phyloP scores from a whole-genome alignment of 2,113 vertebrate genomes.

The Eptesicus fuscus region DNA sequence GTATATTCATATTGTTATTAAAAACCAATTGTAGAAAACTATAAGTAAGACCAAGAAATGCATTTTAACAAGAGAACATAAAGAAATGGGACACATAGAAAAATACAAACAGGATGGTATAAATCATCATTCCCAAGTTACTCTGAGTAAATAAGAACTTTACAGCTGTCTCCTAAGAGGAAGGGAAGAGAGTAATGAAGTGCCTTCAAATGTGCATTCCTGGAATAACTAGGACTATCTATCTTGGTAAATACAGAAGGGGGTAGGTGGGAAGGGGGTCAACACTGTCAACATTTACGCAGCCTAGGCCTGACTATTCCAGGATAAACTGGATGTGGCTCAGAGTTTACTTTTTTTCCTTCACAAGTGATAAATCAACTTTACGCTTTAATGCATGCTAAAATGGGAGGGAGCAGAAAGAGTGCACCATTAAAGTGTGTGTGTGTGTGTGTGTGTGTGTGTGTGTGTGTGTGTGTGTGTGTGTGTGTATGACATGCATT shows the following conservation, averaged over 20 bases:
- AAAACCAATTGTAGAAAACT: not conserved
- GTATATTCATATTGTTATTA: not conserved
- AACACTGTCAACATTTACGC: not conserved
- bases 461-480: too few relatives aligned
- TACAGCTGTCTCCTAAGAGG: constrained; percentile 7
- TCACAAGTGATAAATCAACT: constrained; percentile 38
- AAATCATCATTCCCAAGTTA: constrained; percentile 24
- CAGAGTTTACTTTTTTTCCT: constrained; percentile 32
- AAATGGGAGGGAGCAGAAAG: not conserved
- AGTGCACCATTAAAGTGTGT: not conserved
- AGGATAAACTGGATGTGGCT: not conserved
- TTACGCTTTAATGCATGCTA: constrained; percentile 23
- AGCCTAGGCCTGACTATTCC: not conserved
- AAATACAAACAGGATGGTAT: constrained; percentile 32
- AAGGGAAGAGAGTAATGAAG: not conserved
- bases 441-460: not conserved
- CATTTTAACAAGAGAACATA: constrained; percentile 43
- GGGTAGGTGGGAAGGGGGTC: not conserved
- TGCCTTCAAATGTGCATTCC: not conserved
- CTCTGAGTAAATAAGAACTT: not conserved
- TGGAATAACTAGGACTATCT: not conserved
- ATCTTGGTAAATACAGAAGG: not conserved
- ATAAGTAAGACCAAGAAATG: not conserved
- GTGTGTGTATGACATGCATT: not conserved
- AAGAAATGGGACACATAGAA: not conserved